Conservation (phyloP, 64 coral and sea anemone species). For the Catalaphyllia jardinei region DNA sequence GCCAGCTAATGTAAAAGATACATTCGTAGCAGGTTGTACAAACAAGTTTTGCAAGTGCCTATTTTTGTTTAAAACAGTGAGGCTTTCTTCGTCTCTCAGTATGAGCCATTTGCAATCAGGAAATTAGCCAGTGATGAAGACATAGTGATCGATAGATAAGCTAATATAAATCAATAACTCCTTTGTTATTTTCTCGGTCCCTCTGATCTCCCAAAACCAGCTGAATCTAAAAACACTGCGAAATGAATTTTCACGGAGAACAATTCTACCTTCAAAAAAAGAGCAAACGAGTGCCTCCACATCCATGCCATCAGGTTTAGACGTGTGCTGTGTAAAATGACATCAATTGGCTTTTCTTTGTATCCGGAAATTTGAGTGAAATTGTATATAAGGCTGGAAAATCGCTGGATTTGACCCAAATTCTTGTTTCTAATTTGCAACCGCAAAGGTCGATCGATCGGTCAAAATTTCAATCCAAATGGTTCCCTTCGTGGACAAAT, state of each 20-base stretch:
- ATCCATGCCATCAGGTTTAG: not conserved
- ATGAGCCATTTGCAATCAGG: not conserved
- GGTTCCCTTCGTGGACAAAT: not conserved
- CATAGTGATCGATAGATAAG: constrained; percentile 31
- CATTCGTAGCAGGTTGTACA: not conserved
- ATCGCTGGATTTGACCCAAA: not conserved
- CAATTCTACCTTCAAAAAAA: not conserved
- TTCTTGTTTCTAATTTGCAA: constrained; percentile 8
- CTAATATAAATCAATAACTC: constrained; percentile 27
- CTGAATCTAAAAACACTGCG: not conserved
- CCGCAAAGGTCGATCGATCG: constrained; percentile 2
- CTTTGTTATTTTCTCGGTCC: constrained; percentile 11
- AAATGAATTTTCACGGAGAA: not conserved
- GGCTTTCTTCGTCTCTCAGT: not conserved
- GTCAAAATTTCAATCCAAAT: not conserved
- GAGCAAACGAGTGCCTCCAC: not conserved
- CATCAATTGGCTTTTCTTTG: not conserved
- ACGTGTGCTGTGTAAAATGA: not conserved
- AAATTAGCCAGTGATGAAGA: constrained; percentile 16
- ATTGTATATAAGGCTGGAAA: not conserved
- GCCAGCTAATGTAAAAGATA: constrained; percentile 13
- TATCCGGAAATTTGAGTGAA: constrained; percentile 7
- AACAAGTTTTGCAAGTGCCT: not conserved
- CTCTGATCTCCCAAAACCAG: constrained; percentile 6
- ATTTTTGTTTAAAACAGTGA: not conserved